Conservation (phyloP, 2,113 vertebrate species). For the Percopsis transmontana region DNA sequence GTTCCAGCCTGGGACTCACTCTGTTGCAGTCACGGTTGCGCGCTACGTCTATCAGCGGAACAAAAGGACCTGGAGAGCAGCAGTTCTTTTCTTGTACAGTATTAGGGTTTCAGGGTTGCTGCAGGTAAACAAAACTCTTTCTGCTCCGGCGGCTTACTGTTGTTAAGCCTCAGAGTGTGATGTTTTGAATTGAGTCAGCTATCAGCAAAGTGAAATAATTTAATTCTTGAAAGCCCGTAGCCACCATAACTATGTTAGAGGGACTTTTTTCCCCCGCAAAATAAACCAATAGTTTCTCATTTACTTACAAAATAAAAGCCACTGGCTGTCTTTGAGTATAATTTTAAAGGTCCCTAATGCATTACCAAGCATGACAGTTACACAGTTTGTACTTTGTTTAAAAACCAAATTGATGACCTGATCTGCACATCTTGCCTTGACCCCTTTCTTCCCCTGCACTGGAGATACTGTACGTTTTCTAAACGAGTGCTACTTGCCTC, state of each 20-base stretch:
- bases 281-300: slow-evolving; percentile 1
- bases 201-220: slow-evolving; percentile 23
- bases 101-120: slow-evolving; percentile 25
- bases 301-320: not conserved
- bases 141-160: slow-evolving; percentile 15
- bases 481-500: not conserved
- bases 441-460: not conserved
- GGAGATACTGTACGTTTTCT: not conserved
- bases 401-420: no score
- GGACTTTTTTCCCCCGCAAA: not conserved
- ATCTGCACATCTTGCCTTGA: no score
- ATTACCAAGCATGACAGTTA: not conserved
- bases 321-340: not conserved
- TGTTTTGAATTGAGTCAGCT: slow-evolving; percentile 18
- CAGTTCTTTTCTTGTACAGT: slow-evolving; percentile 22
- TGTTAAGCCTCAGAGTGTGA: slow-evolving; percentile 19
- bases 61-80: slow-evolving; percentile 27
- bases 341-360: not conserved
- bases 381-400: not conserved
- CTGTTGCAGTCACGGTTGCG: slow-evolving; percentile 24
- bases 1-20: no score
- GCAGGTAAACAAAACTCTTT: slow-evolving; percentile 31
- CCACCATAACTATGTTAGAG: slow-evolving; percentile 2
- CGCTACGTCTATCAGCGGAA: slow-evolving; percentile 36
- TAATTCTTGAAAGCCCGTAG: slow-evolving; percentile 15